Base-by-base conservation (phyloP, 2,888 invertebrate species). In the Norana najaformis region DNA sequence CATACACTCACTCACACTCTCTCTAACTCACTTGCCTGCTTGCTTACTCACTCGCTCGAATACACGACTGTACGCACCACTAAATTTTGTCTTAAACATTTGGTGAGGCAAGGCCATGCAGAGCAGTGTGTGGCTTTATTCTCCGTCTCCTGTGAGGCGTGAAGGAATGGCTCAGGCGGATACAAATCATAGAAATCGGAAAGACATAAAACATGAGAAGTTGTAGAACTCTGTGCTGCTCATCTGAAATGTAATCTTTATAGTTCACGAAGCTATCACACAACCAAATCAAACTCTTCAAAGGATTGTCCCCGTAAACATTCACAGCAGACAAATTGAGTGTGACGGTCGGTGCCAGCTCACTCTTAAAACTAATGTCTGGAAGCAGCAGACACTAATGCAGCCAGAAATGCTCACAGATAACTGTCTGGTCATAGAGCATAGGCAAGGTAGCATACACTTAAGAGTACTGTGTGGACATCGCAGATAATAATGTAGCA, bases 171-270 rank as follows among this genome's bases (percentile, higher is more conserved):
- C n/a, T n/a, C 6, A 69, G 13, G 69, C 69, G 69, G 69, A 69
- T 69, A n/a, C 30, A n/a, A 69, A 69, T 69, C 69, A 69, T 69
- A n/a, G 8, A n/a, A 69, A 69, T 69, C 69, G 69, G 30, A 69
- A 69, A 69, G 69, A 30, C 69, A 69, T 69, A 69, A 69, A 69
- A 69, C 69, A n/a, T 69, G 69, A n/a, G 20, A 47, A 47, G 47
- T 47, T 6, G 47, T 16, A n/a, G n/a, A 30, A 1, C 69, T 30
- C 16, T 16, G 69, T n/a, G 69, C n/a, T 69, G 69, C 69, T 69
- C 69, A 69, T 69, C 69, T 69, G 69, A 69, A 69, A 69, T 69
- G 69, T 69, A 69, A 69, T 69, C 69, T 69, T 69, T 69, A n/a
- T 69, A 69, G 69, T 69, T 69, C 30, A 69, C n/a, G n/a, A n/a